phyloP scores from a whole-genome alignment of 2,797 vertebrate species.

The Sebastes trivittatus region DNA sequence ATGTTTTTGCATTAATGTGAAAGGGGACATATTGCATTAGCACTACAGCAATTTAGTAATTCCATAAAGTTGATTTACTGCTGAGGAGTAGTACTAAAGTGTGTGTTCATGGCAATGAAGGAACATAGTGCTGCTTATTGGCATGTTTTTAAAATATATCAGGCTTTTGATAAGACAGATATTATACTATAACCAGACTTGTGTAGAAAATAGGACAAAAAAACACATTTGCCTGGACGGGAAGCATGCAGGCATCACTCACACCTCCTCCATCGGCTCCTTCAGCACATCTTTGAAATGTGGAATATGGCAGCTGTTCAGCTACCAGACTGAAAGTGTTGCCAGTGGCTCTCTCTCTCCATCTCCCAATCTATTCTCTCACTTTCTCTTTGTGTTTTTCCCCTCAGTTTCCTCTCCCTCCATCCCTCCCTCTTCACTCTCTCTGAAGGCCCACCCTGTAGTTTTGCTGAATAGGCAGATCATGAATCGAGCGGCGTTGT shows the following conservation, averaged over 20 bases:
- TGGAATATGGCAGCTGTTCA: constrained; percentile 2
- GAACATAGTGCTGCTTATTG: neutral
- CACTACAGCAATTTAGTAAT: neutral
- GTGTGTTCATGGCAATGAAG: neutral
- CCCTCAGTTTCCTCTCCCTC: neutral
- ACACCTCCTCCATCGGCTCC: neutral
- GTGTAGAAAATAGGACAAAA: too few relatives aligned
- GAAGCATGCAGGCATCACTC: neutral
- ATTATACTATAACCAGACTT: neutral
- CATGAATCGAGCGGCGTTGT: constrained; percentile 60
- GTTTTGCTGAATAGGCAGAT: constrained; percentile 75
- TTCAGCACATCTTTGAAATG: constrained; percentile 5
- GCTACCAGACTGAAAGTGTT: neutral
- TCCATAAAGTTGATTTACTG: neutral
- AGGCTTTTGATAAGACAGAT: neutral
- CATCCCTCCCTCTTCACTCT: neutral
- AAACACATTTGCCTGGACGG: neutral
- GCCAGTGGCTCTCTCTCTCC: constrained; percentile 4
- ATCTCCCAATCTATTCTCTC: neutral
- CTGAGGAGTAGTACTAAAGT: neutral
- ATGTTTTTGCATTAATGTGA: neutral
- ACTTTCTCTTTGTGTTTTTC: neutral
- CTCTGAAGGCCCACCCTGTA: constrained; percentile 41
- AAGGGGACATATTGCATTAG: neutral
- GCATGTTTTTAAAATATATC: neutral